Conservation (phyloP, 2,888 invertebrate genomes). For the Agrilus mali region DNA sequence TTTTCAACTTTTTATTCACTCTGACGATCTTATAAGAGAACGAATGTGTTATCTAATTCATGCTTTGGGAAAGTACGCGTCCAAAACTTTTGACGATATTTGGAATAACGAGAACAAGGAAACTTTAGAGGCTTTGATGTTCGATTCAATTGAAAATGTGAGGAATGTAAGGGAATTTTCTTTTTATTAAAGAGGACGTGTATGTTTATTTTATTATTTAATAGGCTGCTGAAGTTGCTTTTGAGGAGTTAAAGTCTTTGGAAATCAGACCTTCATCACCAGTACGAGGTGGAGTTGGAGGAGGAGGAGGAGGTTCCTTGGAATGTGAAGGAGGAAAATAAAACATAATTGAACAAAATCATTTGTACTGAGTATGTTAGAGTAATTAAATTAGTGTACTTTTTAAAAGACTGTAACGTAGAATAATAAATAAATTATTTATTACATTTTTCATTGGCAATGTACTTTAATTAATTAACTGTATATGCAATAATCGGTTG, state of each 20-base stretch:
- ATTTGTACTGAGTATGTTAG: too few species aligned
- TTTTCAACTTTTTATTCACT: constrained; percentile 42
- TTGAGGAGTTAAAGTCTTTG: constrained; percentile 42
- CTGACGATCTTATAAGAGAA: constrained; percentile 42
- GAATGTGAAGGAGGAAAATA: too few species aligned
- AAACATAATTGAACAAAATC: too few species aligned
- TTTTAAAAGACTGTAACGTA: too few species aligned
- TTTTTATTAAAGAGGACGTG: neutral
- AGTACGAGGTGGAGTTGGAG: too few species aligned
- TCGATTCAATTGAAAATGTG: constrained; percentile 49
- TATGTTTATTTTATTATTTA: constrained; percentile 9
- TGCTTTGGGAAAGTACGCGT: constrained; percentile 53
- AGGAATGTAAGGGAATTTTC: constrained; percentile 36
- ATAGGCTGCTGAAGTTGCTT: constrained; percentile 41
- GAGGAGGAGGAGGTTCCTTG: too few species aligned
- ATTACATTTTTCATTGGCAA: too few species aligned
- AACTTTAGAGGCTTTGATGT: constrained; percentile 45
- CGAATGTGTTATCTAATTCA: constrained; percentile 61
- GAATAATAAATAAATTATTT: too few species aligned
- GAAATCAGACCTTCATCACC: neutral
- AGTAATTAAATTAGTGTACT: too few species aligned
- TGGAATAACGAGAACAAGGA: constrained; percentile 50
- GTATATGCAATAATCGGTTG: too few species aligned
- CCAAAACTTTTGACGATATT: constrained; percentile 47
- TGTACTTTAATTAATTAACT: too few species aligned